phyloP scores from a whole-genome alignment of 2,888 invertebrate genomes.

The Eubasilissa splendida region DNA sequence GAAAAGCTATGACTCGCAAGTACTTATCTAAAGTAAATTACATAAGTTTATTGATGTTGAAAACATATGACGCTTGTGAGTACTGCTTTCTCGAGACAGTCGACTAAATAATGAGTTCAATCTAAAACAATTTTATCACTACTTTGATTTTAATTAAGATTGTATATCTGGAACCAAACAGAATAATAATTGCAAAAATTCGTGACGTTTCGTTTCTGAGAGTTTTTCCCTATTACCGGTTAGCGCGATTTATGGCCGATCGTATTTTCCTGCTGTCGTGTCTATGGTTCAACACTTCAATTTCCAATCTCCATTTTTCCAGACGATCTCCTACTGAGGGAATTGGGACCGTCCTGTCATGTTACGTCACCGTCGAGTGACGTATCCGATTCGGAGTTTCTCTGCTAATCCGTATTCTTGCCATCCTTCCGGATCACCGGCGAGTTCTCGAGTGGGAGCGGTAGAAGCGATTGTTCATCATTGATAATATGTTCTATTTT shows the following conservation, averaged over 20 bases:
- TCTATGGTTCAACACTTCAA: background rate
- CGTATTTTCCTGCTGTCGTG: slow-evolving; percentile 21
- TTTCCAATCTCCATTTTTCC: slow-evolving; percentile 13
- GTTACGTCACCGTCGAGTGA: slow-evolving; percentile 24
- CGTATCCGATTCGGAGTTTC: slow-evolving; percentile 18
- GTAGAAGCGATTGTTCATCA: background rate
- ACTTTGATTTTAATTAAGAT: slow-evolving; percentile 23
- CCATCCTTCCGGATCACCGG: background rate
- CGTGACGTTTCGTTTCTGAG: slow-evolving; percentile 14
- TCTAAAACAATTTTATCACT: background rate
- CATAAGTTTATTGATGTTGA: too few relatives aligned
- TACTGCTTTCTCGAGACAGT: too few relatives aligned
- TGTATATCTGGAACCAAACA: background rate
- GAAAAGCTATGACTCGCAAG: too few relatives aligned
- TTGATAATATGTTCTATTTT: too few relatives aligned
- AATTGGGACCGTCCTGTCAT: slow-evolving; percentile 31
- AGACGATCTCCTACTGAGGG: slow-evolving; percentile 16
- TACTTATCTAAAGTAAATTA: too few relatives aligned
- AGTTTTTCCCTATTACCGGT: slow-evolving; percentile 1
- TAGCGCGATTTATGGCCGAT: slow-evolving; percentile 7
- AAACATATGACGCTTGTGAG: too few relatives aligned
- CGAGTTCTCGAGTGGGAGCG: background rate
- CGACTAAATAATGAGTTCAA: background rate
- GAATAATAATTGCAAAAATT: background rate
- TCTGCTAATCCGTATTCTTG: background rate